Evolutionary conservation across 2,797 vertebrate genomes (phyloP).

Genomic region (Buceros bicornis): DNA sequence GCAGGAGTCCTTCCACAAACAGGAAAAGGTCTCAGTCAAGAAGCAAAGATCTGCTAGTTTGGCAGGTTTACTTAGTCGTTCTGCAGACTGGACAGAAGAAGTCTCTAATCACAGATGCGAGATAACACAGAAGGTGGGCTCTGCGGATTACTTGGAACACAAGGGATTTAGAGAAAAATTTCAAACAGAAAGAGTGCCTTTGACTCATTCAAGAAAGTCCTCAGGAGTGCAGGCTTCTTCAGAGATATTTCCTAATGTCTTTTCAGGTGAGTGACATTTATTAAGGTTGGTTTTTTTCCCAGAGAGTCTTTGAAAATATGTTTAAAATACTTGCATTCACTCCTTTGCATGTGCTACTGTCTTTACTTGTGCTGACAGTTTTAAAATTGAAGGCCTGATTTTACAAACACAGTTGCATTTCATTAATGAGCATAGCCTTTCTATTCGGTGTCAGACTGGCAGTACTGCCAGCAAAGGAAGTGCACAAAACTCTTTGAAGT

Average conservation of each 20-base stretch:
- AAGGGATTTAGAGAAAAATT: constrained; percentile 72
- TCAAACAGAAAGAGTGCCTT: constrained; percentile 79
- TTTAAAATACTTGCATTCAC: background rate
- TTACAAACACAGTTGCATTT: background rate
- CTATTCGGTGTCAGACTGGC: background rate
- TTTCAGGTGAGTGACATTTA: constrained; percentile 86
- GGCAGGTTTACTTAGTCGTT: constrained; percentile 86
- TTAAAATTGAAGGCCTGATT: background rate
- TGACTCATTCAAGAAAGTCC: constrained; percentile 80
- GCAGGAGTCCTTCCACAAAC: constrained; percentile 69
- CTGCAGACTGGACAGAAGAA: constrained; percentile 94
- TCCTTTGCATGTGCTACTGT: background rate
- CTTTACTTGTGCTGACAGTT: background rate
- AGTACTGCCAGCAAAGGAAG: constrained; percentile 30
- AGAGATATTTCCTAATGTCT: constrained; percentile 89
- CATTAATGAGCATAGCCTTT: background rate
- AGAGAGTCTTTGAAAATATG: background rate
- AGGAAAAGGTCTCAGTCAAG: constrained; percentile 68
- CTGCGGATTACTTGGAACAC: constrained; percentile 82
- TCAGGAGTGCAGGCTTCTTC: constrained; percentile 84
- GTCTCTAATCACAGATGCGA: constrained; percentile 71
- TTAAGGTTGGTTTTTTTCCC: background rate
- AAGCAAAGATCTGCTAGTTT: constrained; percentile 84
- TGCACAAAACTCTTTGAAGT: constrained; percentile 47
- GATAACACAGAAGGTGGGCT: constrained; percentile 71